These are phyloP conservation scores for Plodia interpunctella DNA, from an alignment of 1,140 invertebrate genomes.

Conservation along the genomic window DNA sequence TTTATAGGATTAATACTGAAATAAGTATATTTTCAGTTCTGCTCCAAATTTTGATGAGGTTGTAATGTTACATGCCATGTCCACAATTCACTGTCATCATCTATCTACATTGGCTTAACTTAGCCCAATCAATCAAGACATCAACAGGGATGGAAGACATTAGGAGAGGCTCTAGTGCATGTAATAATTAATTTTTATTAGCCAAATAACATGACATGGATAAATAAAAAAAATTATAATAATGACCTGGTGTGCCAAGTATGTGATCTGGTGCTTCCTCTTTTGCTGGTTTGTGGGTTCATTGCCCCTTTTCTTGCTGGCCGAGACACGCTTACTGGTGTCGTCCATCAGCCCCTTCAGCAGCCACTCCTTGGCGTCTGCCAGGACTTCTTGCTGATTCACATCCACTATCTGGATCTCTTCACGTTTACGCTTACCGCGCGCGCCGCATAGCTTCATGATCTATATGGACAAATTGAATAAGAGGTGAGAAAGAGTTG, in stretches of 20 bases:
- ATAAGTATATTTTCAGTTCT: no score
- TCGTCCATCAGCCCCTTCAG: slow-evolving; percentile 90
- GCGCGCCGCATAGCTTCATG: slow-evolving; percentile 64
- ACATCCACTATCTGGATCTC: slow-evolving; percentile 88
- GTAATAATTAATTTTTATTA: no score
- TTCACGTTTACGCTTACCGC: slow-evolving; percentile 71
- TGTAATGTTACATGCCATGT: no score
- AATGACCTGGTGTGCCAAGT: slow-evolving; percentile 89
- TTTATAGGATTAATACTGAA: slow-evolving; percentile 9
- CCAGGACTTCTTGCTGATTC: slow-evolving; percentile 88
- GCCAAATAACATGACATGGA: no score
- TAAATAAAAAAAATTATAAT: not conserved
- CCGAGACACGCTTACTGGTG: slow-evolving; percentile 72
- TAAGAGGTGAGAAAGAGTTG: no score
- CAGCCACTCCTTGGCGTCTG: slow-evolving; percentile 87
- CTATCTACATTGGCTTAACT: no score
- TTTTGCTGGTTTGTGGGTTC: slow-evolving; percentile 84
- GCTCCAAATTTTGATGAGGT: no score
- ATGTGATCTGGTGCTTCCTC: slow-evolving; percentile 97
- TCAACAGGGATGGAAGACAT: no score
- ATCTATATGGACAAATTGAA: slow-evolving; percentile 49
- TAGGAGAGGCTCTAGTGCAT: no score
- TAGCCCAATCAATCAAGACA: no score
- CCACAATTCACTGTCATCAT: no score
- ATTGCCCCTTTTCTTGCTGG: slow-evolving; percentile 77